These are phyloP conservation scores for Cheirogaleus major DNA, from an alignment of 2,797 vertebrate genomes.

Conservation along the genomic window DNA sequence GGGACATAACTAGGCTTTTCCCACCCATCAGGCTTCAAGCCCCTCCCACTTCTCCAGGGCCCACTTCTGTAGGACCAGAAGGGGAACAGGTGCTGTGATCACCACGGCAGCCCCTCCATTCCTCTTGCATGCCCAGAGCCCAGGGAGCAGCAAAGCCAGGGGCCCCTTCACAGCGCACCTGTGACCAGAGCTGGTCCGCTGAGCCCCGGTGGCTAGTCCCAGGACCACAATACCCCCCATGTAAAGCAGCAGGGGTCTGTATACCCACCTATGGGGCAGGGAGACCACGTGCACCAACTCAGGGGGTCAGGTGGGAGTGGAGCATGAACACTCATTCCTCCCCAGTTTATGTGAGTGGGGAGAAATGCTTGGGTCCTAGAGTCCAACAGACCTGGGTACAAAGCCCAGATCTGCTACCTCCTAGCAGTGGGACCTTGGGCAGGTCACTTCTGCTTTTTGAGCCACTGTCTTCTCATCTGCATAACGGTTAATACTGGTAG, in stretches of 20 bases:
- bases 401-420: neutral
- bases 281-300: neutral
- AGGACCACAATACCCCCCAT: neutral
- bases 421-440: neutral
- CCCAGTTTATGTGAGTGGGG: fast-evolving
- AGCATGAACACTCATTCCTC: neutral
- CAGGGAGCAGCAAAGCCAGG: neutral
- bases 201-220: neutral
- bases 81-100: neutral
- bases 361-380: neutral
- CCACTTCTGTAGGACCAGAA: neutral
- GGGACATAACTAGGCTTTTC: neutral
- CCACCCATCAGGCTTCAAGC: neutral
- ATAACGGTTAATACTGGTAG: neutral
- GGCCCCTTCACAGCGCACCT: neutral
- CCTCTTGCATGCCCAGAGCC: neutral
- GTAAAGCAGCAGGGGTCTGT: neutral
- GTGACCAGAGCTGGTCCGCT: neutral
- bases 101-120: neutral
- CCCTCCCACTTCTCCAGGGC: neutral
- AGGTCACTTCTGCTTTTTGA: neutral
- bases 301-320: neutral
- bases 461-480: neutral
- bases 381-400: neutral
- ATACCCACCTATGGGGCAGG: neutral